These are phyloP conservation scores for Asteroscopus sphinx DNA, from an alignment of 2,888 invertebrate species.

Conservation along the genomic window DNA sequence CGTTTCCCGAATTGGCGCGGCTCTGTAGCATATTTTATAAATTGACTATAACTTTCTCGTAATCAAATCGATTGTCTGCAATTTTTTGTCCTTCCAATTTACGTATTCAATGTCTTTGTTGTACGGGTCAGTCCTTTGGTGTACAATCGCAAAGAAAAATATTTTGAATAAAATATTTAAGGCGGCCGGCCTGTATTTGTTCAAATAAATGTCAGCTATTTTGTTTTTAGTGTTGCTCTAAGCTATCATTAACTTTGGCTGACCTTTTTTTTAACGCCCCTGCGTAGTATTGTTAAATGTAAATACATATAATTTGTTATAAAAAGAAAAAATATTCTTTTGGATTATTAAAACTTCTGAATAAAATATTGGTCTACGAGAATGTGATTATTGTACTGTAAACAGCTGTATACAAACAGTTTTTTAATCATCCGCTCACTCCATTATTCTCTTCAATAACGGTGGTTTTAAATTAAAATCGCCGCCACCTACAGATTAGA, in stretches of 20 bases:
- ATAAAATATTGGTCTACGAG: neutral
- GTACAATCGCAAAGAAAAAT: constrained; percentile 29
- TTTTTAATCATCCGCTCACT: neutral
- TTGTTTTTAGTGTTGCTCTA: constrained; percentile 14
- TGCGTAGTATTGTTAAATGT: constrained; percentile 4
- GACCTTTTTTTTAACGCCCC: constrained; percentile 4
- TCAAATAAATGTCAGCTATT: constrained; percentile 20
- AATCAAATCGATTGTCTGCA: constrained; percentile 72
- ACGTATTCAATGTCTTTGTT: constrained; percentile 63
- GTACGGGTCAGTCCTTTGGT: constrained; percentile 35
- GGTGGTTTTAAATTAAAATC: constrained; percentile 48
- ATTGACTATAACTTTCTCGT: constrained; percentile 73
- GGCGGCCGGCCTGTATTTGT: constrained; percentile 10
- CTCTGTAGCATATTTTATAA: constrained; percentile 73
- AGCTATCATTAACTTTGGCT: constrained; percentile 19
- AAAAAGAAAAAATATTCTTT: neutral
- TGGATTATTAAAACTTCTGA: too few relatives aligned
- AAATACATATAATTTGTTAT: neutral
- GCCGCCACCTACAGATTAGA: constrained; percentile 57
- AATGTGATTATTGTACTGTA: neutral
- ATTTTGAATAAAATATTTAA: constrained; percentile 45
- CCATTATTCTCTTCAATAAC: constrained; percentile 19
- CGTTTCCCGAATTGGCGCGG: constrained; percentile 62
- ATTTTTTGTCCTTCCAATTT: constrained; percentile 75
- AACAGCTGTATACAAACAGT: too few relatives aligned